Conservation (phyloP, 2,113 vertebrate genomes). For the Ictalurus furcatus region DNA sequence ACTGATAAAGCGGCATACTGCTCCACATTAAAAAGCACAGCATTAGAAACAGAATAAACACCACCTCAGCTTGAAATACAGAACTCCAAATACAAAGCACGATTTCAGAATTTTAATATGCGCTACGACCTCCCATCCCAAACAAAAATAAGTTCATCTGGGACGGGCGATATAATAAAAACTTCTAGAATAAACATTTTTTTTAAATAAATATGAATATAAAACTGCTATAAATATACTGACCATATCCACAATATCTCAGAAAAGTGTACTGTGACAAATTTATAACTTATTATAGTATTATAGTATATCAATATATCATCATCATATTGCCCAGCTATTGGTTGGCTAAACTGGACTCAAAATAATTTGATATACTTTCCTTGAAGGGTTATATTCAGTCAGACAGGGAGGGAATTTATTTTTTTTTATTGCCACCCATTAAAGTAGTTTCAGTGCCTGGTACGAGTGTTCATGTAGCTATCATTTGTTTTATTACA, state of each 20-base stretch:
- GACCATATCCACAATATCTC: background rate
- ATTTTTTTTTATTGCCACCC: background rate
- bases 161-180: background rate
- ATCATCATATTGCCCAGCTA: background rate
- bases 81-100: background rate
- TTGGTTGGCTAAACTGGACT: no score
- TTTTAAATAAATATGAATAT: no score
- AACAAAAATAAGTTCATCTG: background rate
- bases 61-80: background rate
- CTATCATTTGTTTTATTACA: background rate
- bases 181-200: background rate
- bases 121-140: background rate
- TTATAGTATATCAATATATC: background rate
- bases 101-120: background rate
- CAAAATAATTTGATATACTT: background rate
- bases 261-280: background rate
- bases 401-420: background rate
- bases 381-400: background rate
- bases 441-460: slow-evolving; percentile 14
- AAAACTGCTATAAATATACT: background rate
- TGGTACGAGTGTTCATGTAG: background rate
- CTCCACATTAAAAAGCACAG: background rate
- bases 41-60: background rate
- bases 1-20: slow-evolving; percentile 42
- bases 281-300: background rate